Percentiles rank a stretch among this genome's conserved stretches.
Conservation (phyloP, 2,797 vertebrate genomes). For the Oreochromis mossambicus region DNA sequence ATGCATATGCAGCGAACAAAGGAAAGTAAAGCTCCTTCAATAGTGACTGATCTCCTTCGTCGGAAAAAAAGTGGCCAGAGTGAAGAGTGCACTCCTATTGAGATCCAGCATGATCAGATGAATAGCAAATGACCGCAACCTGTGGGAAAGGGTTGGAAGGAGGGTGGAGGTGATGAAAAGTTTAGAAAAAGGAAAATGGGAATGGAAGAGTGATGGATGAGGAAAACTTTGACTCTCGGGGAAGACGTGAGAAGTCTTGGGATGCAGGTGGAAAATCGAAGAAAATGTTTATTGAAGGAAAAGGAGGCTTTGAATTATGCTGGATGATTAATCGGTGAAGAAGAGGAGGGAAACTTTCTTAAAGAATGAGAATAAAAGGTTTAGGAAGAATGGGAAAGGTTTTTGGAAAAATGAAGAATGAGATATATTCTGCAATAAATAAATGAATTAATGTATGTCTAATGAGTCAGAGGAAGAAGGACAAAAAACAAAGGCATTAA, state of each 20-base stretch:
- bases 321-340: neutral
- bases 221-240: neutral
- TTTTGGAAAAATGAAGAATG: neutral
- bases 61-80: neutral
- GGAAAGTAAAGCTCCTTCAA: slow-evolving; percentile 4
- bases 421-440: neutral
- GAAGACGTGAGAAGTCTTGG: neutral
- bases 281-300: neutral
- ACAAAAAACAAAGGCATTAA: neutral
- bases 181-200: neutral
- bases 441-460: neutral
- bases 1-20: neutral
- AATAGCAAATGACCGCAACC: slow-evolving; percentile 59
- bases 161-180: neutral
- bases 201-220: neutral
- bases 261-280: neutral
- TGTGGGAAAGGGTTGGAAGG: slow-evolving; percentile 16
- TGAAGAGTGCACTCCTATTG: slow-evolving; percentile 19
- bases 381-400: neutral
- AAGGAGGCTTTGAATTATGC: neutral
- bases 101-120: slow-evolving; percentile 42
- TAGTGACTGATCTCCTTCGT: neutral
- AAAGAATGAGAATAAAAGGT: neutral
- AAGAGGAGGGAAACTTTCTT: neutral
- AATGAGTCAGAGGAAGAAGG: neutral